These are phyloP conservation scores for Lampropteryx suffumata DNA, from an alignment of 2,888 invertebrate species.

Conservation along the genomic window DNA sequence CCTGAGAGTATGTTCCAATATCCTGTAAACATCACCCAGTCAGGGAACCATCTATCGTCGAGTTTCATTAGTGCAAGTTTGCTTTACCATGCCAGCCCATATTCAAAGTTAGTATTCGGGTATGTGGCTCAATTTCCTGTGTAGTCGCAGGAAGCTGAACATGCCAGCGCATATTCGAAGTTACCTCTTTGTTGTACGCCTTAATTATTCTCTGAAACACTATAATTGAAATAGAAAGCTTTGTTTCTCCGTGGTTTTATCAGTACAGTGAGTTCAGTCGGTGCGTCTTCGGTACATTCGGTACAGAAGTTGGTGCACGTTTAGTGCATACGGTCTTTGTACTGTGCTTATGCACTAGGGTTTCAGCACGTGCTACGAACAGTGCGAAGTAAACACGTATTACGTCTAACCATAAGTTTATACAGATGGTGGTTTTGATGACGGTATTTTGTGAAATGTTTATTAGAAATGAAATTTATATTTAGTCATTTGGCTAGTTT, in stretches of 20 bases:
- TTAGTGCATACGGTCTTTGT: conserved; percentile 14
- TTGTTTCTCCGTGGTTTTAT: not conserved
- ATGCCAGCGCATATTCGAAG: not conserved
- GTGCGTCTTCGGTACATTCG: conserved; percentile 13
- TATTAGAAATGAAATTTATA: no score
- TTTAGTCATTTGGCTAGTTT: no score
- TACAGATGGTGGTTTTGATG: not conserved
- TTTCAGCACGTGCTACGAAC: not conserved
- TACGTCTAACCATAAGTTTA: not conserved
- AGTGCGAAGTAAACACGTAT: not conserved
- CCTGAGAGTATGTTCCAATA: not conserved
- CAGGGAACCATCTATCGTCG: not conserved
- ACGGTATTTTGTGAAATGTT: not conserved
- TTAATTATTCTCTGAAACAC: not conserved
- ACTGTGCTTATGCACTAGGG: conserved; percentile 1
- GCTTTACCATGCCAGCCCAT: conserved; percentile 1
- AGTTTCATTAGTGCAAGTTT: conserved; percentile 9
- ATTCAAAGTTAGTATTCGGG: not conserved
- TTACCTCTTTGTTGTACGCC: not conserved
- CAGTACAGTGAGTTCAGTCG: not conserved
- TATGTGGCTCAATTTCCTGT: conserved; percentile 2
- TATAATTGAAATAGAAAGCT: not conserved
- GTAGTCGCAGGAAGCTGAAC: not conserved
- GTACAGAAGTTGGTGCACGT: conserved; percentile 17
- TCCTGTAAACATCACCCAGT: not conserved